These are phyloP conservation scores for Dione vanillae DNA, from an alignment of 2,888 invertebrate genomes.

Conservation along the genomic window DNA sequence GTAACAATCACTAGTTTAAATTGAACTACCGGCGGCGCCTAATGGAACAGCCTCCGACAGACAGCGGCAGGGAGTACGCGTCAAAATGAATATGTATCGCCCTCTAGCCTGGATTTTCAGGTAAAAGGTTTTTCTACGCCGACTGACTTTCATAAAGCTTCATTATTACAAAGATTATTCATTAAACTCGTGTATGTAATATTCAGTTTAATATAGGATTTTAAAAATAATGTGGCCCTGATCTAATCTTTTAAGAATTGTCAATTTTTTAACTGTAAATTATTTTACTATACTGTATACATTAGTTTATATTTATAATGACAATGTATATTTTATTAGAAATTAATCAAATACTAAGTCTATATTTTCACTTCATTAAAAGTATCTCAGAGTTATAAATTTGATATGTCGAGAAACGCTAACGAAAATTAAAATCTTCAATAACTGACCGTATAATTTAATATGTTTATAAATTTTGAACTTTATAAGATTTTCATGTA, in stretches of 20 bases:
- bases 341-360: too few species aligned
- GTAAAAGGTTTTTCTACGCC: constrained; percentile 28
- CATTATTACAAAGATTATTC: constrained; percentile 7
- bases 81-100: constrained; percentile 42
- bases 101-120: constrained; percentile 39
- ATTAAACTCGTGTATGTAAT: background rate
- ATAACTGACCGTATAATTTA: constrained; percentile 8
- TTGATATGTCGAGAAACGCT: too few species aligned
- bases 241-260: too few species aligned
- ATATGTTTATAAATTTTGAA: constrained; percentile 6
- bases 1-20: constrained; percentile 38
- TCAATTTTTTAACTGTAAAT: too few species aligned
- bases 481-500: constrained; percentile 14
- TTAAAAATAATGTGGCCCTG: background rate
- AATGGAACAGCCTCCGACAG: constrained; percentile 39
- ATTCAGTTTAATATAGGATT: background rate
- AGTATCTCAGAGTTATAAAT: too few species aligned
- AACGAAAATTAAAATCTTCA: background rate
- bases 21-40: constrained; percentile 37
- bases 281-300: background rate
- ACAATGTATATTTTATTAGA: background rate
- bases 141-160: constrained; percentile 1
- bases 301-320: too few species aligned
- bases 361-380: too few species aligned
- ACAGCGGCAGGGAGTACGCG: constrained; percentile 36